Conservation (phyloP, 2,888 invertebrate genomes). For the Patella ulyssiponensis region DNA sequence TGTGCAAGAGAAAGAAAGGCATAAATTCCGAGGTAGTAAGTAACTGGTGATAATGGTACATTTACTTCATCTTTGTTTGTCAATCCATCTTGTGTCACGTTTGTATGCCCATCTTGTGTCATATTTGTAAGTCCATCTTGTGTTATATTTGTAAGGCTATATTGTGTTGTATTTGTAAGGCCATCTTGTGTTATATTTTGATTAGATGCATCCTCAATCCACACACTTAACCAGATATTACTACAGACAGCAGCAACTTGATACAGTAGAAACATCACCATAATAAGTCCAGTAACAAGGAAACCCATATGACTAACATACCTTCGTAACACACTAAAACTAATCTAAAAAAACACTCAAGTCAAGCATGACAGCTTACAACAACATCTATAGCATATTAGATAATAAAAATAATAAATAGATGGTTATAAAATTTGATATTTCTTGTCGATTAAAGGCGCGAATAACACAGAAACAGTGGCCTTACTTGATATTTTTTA, state of each 20-base stretch:
- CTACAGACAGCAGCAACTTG: slow-evolving; percentile 48
- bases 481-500: too few relatives aligned
- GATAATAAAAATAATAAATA: too few relatives aligned
- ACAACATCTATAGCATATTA: too few relatives aligned
- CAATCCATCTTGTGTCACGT: too few relatives aligned
- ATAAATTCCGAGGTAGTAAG: slow-evolving; percentile 72
- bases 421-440: too few relatives aligned
- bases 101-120: too few relatives aligned
- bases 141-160: slow-evolving; percentile 20
- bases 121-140: too few relatives aligned
- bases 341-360: slow-evolving; percentile 78
- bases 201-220: slow-evolving; percentile 58
- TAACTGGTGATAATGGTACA: slow-evolving; percentile 14
- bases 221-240: slow-evolving; percentile 59
- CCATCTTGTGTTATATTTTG: slow-evolving; percentile 37
- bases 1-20: slow-evolving; percentile 58
- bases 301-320: slow-evolving; percentile 86
- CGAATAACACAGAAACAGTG: too few relatives aligned
- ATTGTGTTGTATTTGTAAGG: not conserved
- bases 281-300: slow-evolving; percentile 83
- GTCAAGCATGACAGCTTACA: too few relatives aligned
- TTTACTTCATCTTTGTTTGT: slow-evolving; percentile 34
- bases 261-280: slow-evolving; percentile 72
- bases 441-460: too few relatives aligned
- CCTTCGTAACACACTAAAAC: slow-evolving; percentile 88